Evolutionary conservation across 2,113 vertebrate species (phyloP).

Genomic region (Genyomyrus donnyi): DNA sequence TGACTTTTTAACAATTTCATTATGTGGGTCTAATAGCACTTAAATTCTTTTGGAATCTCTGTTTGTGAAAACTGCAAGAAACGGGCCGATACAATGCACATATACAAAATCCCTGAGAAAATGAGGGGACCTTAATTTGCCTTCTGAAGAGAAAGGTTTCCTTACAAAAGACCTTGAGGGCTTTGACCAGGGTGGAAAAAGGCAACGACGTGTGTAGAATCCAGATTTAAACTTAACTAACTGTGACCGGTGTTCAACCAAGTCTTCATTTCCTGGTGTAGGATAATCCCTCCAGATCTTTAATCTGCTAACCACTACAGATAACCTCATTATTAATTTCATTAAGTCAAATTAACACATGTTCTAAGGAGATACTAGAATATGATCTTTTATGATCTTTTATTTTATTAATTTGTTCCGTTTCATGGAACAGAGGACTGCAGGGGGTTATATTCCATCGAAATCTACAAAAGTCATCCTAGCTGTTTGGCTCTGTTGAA

Average conservation of each 20-base stretch:
- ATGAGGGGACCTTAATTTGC: conserved; percentile 18
- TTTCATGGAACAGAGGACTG: background rate
- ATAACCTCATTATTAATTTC: background rate
- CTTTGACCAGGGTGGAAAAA: background rate
- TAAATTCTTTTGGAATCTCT: background rate
- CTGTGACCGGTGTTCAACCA: background rate
- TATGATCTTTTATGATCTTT: background rate
- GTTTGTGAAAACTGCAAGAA: background rate
- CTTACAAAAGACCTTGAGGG: background rate
- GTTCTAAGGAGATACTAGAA: background rate
- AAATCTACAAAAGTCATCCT: background rate
- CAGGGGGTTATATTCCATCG: background rate
- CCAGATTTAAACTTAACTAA: background rate
- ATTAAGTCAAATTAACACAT: background rate
- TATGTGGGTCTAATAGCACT: background rate
- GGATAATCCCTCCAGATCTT: background rate
- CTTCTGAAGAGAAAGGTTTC: background rate
- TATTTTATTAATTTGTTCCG: background rate
- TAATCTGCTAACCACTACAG: background rate
- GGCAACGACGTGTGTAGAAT: background rate
- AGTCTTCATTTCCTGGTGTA: background rate
- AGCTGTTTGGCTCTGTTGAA: background rate
- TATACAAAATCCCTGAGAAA: background rate
- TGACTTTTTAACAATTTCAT: background rate
- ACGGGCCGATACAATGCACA: background rate